Conservation (phyloP, 2,888 invertebrate genomes). For the Phaedon cochleariae region DNA sequence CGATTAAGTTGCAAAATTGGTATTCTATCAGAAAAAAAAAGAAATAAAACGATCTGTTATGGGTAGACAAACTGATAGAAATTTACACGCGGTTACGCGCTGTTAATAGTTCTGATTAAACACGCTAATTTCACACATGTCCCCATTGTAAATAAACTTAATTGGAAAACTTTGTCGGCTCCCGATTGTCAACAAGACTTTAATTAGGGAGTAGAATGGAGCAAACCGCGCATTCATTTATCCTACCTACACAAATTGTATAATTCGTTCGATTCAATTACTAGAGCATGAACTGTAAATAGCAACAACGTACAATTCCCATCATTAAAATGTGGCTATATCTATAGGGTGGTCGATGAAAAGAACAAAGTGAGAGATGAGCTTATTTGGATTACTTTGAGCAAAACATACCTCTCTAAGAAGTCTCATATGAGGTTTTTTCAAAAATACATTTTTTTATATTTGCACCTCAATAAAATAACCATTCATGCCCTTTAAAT, state of each 20-base stretch:
- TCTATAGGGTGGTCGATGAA: too few relatives aligned
- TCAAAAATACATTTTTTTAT: too few relatives aligned
- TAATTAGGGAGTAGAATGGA: neutral
- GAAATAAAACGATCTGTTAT: too few relatives aligned
- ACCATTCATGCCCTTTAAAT: too few relatives aligned
- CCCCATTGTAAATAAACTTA: constrained; percentile 13
- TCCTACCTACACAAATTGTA: neutral
- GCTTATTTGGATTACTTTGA: too few relatives aligned
- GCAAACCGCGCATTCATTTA: neutral
- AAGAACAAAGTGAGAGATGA: too few relatives aligned
- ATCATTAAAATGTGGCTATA: neutral
- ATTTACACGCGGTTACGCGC: neutral
- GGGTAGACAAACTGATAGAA: neutral
- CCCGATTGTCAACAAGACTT: constrained; percentile 8
- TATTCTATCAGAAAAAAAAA: too few relatives aligned
- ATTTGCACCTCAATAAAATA: too few relatives aligned
- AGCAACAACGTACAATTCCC: neutral
- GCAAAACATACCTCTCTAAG: too few relatives aligned
- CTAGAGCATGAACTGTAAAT: neutral
- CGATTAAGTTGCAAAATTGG: too few relatives aligned
- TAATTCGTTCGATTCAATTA: neutral
- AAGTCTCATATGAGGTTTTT: too few relatives aligned
- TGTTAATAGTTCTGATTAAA: neutral
- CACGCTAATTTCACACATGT: constrained; percentile 3
- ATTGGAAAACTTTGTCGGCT: constrained; percentile 17